Percentiles rank a stretch among this genome's conserved stretches.
phyloP scores from a whole-genome alignment of 1,140 invertebrate genomes.

The Philotrypesis tridentata region DNA sequence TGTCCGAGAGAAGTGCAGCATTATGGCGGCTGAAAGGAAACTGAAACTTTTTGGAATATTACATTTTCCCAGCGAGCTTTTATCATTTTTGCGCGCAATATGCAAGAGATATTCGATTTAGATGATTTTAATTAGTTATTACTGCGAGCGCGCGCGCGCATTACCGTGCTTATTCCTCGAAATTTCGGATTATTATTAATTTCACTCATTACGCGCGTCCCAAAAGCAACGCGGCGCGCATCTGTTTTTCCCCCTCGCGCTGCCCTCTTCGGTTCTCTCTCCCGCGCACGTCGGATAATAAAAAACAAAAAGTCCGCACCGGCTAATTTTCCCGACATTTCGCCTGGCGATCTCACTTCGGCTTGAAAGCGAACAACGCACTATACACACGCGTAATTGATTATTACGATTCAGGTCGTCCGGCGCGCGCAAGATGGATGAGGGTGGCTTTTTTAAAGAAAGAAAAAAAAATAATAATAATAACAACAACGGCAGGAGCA shows the following conservation, averaged over 20 bases:
- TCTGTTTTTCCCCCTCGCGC: too few relatives aligned
- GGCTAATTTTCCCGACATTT: not conserved
- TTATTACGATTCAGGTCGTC: not conserved
- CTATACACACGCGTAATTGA: not conserved
- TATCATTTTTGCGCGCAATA: not conserved
- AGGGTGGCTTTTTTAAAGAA: conserved; percentile 15
- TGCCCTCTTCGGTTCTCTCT: too few relatives aligned
- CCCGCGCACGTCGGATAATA: too few relatives aligned
- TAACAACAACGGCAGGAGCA: too few relatives aligned
- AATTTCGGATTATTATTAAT: too few relatives aligned
- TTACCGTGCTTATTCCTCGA: too few relatives aligned
- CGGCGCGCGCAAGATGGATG: not conserved
- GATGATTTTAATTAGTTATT: too few relatives aligned
- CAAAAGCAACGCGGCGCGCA: too few relatives aligned
- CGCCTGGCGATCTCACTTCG: not conserved
- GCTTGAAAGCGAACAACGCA: not conserved
- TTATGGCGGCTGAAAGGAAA: not conserved
- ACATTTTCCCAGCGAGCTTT: not conserved
- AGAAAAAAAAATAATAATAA: conserved; percentile 10
- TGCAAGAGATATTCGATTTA: too few relatives aligned
- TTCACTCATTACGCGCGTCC: too few relatives aligned
- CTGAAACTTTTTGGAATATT: not conserved
- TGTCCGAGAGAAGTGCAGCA: not conserved
- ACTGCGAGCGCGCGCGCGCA: too few relatives aligned
- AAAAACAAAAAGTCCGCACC: not conserved